A percentile compares a stretch with the other conserved stretches of the same genome.
phyloP scores from a whole-genome alignment of 1,140 invertebrate genomes.

The Mylabris phalerata region DNA sequence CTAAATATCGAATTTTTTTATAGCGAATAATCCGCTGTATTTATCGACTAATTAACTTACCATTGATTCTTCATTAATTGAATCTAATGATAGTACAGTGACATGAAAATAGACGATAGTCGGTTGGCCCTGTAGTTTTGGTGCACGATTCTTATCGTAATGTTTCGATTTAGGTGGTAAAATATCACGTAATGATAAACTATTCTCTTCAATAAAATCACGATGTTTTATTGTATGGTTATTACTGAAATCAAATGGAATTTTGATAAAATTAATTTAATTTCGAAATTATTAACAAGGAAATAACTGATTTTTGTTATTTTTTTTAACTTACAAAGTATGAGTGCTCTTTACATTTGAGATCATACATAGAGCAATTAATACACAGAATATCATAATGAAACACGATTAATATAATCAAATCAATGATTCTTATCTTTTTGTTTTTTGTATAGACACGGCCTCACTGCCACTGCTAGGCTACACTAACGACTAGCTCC shows the following conservation, averaged over 20 bases:
- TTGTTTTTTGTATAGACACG: slow-evolving; percentile 1
- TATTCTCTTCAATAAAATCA: slow-evolving; percentile 47
- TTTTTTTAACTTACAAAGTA: slow-evolving; percentile 26
- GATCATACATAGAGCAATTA: slow-evolving; percentile 25
- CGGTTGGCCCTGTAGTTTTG: slow-evolving; percentile 75
- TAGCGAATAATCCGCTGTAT: background rate
- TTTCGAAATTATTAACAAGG: slow-evolving; percentile 20
- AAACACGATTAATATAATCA: slow-evolving; percentile 19
- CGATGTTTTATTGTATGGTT: slow-evolving; percentile 9
- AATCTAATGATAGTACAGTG: slow-evolving; percentile 78
- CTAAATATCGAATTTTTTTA: slow-evolving; percentile 43
- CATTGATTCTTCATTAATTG: slow-evolving; percentile 90
- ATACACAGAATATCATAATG: slow-evolving; percentile 24
- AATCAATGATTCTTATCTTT: slow-evolving; percentile 1
- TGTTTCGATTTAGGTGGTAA: slow-evolving; percentile 74
- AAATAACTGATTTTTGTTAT: slow-evolving; percentile 5
- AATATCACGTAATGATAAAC: slow-evolving; percentile 71
- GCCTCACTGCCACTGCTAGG: slow-evolving; percentile 21
- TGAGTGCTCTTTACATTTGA: slow-evolving; percentile 29
- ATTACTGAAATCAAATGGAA: slow-evolving; percentile 3
- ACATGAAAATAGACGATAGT: slow-evolving; percentile 86
- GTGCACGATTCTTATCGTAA: slow-evolving; percentile 85
- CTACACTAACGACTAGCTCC: slow-evolving; percentile 29
- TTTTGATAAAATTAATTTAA: slow-evolving; percentile 9
- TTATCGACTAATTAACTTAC: slow-evolving; percentile 46